These are phyloP conservation scores for Turdus rufiventris DNA, from an alignment of 2,113 vertebrate genomes.

Conservation along the genomic window DNA sequence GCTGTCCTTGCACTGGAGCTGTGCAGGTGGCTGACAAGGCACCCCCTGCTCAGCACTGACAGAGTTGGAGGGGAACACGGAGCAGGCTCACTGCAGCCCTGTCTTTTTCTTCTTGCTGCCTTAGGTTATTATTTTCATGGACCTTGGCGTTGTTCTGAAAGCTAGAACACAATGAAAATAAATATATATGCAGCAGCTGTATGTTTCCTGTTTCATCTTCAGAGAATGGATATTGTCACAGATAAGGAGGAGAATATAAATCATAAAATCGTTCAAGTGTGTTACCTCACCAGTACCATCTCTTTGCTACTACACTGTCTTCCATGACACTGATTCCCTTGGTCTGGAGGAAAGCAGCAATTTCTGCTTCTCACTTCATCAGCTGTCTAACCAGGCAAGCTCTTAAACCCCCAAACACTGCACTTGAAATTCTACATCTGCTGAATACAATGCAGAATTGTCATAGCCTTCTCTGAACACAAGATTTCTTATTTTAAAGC, in stretches of 20 bases:
- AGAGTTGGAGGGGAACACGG: neutral
- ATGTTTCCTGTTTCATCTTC: slow-evolving; percentile 47
- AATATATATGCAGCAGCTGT: slow-evolving; percentile 23
- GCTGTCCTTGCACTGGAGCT: neutral
- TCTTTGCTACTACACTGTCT: slow-evolving; percentile 11
- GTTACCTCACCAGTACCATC: neutral
- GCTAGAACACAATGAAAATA: slow-evolving; percentile 47
- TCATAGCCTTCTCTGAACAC: neutral
- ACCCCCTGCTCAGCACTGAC: neutral
- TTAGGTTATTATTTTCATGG: slow-evolving; percentile 19
- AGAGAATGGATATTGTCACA: slow-evolving; percentile 56
- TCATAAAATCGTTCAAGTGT: slow-evolving; percentile 49
- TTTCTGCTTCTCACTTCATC: slow-evolving; percentile 52
- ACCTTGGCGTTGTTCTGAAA: slow-evolving; percentile 9
- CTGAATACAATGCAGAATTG: neutral
- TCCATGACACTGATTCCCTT: slow-evolving; percentile 48
- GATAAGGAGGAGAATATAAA: slow-evolving; percentile 53
- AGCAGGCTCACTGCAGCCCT: neutral
- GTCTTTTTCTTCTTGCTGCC: neutral
- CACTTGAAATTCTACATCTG: neutral
- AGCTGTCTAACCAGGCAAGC: slow-evolving; percentile 40
- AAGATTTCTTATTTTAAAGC: neutral
- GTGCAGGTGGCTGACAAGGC: neutral
- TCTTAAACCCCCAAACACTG: slow-evolving; percentile 39
- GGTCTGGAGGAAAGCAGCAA: slow-evolving; percentile 27